Evolutionary conservation across 1,140 invertebrate species (phyloP).

Genomic region (Sycobia sp.): DNA sequence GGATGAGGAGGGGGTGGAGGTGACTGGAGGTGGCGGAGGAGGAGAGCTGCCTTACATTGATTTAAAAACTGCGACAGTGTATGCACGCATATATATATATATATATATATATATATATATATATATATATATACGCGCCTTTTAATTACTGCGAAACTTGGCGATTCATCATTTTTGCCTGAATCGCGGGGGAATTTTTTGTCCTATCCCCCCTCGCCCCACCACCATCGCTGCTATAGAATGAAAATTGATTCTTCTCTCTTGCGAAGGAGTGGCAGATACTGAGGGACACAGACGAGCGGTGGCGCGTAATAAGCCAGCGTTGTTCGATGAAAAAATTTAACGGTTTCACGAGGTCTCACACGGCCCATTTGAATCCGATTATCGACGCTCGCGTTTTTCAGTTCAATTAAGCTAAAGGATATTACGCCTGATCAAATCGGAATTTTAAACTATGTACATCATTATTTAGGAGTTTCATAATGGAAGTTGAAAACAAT

Average conservation of each 20-base stretch:
- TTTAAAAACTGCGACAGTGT: conserved; percentile 2
- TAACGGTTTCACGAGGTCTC: conserved; percentile 13
- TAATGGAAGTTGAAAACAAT: too few relatives aligned
- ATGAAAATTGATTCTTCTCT: conserved; percentile 22
- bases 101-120: too few relatives aligned
- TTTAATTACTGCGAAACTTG: conserved; percentile 23
- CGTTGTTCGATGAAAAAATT: conserved; percentile 17
- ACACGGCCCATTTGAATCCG: conserved; percentile 3
- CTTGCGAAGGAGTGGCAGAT: conserved; percentile 1
- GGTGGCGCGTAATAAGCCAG: too few relatives aligned
- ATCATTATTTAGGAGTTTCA: too few relatives aligned
- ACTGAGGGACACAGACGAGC: conserved; percentile 1
- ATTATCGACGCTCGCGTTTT: conserved; percentile 2
- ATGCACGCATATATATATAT: too few relatives aligned
- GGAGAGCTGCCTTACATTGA: not conserved
- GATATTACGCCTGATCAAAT: too few relatives aligned
- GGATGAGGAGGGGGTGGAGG: not conserved
- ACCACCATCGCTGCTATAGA: too few relatives aligned
- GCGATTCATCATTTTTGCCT: conserved; percentile 19
- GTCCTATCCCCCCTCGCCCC: not conserved
- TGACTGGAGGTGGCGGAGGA: too few relatives aligned
- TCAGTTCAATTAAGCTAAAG: conserved; percentile 11
- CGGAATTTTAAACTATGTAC: too few relatives aligned
- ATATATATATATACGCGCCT: conserved; percentile 4
- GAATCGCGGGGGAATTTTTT: conserved; percentile 1